Conservation (phyloP, 2,888 invertebrate genomes). For the Morpho helenor region DNA sequence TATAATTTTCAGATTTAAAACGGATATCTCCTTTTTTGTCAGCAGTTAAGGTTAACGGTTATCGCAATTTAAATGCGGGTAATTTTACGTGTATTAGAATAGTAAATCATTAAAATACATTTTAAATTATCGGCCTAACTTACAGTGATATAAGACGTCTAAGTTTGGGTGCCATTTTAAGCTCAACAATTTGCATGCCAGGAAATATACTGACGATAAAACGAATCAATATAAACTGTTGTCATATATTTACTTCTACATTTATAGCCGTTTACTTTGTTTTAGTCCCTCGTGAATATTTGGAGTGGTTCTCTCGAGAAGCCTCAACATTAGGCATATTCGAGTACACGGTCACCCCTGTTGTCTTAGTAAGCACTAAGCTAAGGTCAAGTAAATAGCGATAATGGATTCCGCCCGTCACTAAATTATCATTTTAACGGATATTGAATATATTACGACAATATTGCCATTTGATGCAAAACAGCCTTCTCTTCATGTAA, state of each 20-base stretch:
- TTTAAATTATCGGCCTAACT: no score
- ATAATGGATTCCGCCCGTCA: conserved; percentile 74
- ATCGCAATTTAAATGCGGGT: background rate
- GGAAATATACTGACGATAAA: conserved; percentile 3
- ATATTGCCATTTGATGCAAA: conserved; percentile 64
- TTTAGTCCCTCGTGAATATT: conserved; percentile 23
- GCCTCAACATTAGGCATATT: conserved; percentile 20
- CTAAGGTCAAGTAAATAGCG: conserved; percentile 78
- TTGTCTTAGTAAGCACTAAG: conserved; percentile 79
- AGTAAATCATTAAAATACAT: no score
- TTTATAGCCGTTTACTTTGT: conserved; percentile 15
- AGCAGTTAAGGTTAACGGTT: background rate
- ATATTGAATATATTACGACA: conserved; percentile 77
- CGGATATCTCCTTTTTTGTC: no score
- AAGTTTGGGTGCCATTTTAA: no score
- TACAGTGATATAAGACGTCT: no score
- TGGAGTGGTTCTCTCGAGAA: conserved; percentile 22
- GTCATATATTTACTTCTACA: conserved; percentile 12
- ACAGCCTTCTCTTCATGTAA: conserved; percentile 56
- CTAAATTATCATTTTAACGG: conserved; percentile 75
- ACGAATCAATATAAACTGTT: conserved; percentile 2
- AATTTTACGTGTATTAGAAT: background rate
- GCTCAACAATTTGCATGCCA: no score
- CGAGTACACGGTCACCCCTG: conserved; percentile 58
- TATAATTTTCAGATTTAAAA: no score